Base-by-base conservation (phyloP, 2,113 vertebrate genomes). In the Zeus faber region DNA sequence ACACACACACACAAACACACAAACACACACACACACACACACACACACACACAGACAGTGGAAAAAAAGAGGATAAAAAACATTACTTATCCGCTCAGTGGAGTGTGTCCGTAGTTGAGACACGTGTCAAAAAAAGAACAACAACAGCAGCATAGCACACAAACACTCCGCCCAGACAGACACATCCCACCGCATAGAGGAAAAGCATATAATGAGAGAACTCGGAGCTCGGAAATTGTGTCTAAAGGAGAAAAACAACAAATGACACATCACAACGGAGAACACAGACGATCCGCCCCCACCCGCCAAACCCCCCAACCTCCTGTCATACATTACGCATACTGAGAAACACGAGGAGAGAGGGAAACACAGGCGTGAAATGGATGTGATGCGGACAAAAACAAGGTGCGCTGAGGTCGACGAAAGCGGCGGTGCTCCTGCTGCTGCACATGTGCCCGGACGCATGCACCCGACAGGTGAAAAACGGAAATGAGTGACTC, bases 81-180 rank as follows among this genome's bases (percentile, higher is more conserved):
- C 29, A 67, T 58, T 60, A 80, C 18, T 67, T 58, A 49, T 58
- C 24, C 31, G 54, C 37, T 62, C 46, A 48, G 40, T 62, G 45
- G 39, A 60, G 35, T 31, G 13, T 21, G 45, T 25, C 6, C 21
- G 53, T 44, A 25, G 72, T 31, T 14, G 65, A 46, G 22, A 56
- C 50, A 65, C 29, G 5, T 13, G 61, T 58, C 18, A 62, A 18
- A 54, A 18, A 58, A 56, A 8, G 44, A 21, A 48, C 29, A 48
- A 22, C 41, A 49, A 50, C 33, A 50, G 13, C 4, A 16, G 35
- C 16, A 35, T 44, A 14, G 6, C n/a, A n/a, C 44, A 46, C 20
- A 46, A 18, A 46, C 20, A 24, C 1, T n/a, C n/a, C 9, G 7
- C n/a, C 18, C 18, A 54, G 7, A 54, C 13, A 25, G 4, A 45